A percentile compares a stretch with the other conserved stretches of the same genome.
These are phyloP conservation scores for Lasioglossum figueresi DNA, from an alignment of 2,888 invertebrate genomes.

Conservation along the genomic window DNA sequence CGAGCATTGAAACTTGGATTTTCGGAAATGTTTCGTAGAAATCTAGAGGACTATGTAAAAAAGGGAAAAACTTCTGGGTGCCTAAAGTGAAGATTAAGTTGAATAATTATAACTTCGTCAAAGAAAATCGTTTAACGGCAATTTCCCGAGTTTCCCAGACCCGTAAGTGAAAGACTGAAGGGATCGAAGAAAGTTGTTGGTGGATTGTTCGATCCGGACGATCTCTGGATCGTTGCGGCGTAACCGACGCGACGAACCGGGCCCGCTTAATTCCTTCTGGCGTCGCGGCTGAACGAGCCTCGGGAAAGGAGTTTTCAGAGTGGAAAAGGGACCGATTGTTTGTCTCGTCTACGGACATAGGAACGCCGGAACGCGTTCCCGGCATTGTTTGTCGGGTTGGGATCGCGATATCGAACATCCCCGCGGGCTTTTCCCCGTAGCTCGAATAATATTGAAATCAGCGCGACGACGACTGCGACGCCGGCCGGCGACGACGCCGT, in stretches of 20 bases:
- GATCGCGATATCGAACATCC: constrained; percentile 62
- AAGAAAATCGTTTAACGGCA: neutral
- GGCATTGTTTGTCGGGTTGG: constrained; percentile 22
- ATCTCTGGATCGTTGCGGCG: neutral
- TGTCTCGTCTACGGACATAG: constrained; percentile 8
- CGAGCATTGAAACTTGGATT: too few species aligned
- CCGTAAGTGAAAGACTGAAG: too few species aligned
- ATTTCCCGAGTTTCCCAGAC: neutral
- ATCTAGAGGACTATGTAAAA: too few species aligned
- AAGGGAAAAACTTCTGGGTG: too few species aligned
- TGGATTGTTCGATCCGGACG: neutral
- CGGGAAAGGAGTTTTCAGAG: constrained; percentile 7
- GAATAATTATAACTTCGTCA: neutral
- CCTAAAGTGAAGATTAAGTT: too few species aligned
- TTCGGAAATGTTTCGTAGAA: too few species aligned
- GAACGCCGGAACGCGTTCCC: constrained; percentile 28
- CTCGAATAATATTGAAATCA: constrained; percentile 75
- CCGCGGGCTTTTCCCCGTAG: constrained; percentile 49
- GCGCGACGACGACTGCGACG: constrained; percentile 45
- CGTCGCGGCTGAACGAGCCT: neutral
- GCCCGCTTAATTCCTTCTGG: constrained; percentile 13
- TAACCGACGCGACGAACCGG: neutral
- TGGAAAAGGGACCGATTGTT: constrained; percentile 31
- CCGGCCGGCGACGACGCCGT: constrained; percentile 53
- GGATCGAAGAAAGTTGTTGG: neutral